Evolutionary conservation across 2,797 vertebrate genomes (phyloP).

Genomic region (Mormyrus proboscirostris): DNA sequence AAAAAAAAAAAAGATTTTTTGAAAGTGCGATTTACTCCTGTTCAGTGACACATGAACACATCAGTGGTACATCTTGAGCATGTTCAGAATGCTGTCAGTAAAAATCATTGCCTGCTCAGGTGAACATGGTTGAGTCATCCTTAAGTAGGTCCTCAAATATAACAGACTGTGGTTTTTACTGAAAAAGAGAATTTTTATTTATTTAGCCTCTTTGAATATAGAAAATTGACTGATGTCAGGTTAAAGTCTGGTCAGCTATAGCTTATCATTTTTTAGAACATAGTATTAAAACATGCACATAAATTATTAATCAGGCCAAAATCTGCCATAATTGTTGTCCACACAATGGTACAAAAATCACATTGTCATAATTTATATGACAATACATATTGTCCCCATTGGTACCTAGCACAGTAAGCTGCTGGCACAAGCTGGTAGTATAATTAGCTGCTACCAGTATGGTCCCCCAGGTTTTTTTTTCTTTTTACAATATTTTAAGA

Average conservation of each 20-base stretch:
- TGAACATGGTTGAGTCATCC: neutral
- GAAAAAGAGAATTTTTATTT: neutral
- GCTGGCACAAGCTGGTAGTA: neutral
- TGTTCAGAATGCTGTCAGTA: too few relatives aligned
- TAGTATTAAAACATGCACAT: neutral
- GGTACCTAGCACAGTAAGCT: neutral
- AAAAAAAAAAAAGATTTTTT: too few relatives aligned
- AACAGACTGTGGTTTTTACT: neutral
- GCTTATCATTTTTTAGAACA: neutral
- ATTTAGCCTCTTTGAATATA: neutral
- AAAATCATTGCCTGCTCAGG: too few relatives aligned
- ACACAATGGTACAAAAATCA: neutral
- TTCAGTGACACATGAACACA: too few relatives aligned
- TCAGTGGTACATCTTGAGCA: too few relatives aligned
- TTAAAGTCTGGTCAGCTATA: neutral
- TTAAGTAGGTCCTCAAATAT: neutral
- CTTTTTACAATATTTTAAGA: neutral
- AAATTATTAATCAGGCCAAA: neutral
- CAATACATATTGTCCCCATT: neutral
- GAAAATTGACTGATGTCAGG: neutral
- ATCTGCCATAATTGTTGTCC: neutral
- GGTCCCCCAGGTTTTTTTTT: neutral
- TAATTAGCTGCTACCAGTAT: neutral
- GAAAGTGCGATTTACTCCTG: too few relatives aligned
- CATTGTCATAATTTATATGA: neutral